Percentiles rank a stretch among this genome's conserved stretches.
Conservation (phyloP, 2,113 vertebrate genomes). For the Micromys minutus region DNA sequence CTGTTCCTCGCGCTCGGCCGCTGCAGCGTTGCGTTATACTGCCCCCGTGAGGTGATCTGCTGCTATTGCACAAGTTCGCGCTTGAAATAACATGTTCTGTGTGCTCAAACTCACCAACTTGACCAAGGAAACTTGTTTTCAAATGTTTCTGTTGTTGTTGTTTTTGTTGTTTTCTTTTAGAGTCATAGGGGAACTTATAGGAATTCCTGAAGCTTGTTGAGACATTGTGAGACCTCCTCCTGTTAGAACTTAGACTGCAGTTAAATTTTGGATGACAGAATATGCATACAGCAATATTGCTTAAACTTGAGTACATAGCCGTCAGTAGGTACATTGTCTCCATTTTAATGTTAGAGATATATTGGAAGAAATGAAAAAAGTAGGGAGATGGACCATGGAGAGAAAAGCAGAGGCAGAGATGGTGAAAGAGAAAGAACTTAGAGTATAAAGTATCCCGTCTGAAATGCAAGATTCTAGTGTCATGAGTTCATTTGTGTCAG, state of each 20-base stretch:
- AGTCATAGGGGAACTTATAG: neutral
- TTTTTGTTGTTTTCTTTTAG: neutral
- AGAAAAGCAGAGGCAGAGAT: neutral
- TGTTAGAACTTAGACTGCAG: neutral
- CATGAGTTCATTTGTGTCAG: neutral
- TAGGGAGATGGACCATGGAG: neutral
- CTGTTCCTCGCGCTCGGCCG: rapidly evolving
- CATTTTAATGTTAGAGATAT: neutral
- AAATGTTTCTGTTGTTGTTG: neutral
- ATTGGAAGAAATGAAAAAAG: neutral
- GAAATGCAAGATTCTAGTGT: neutral
- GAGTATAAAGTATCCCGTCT: neutral
- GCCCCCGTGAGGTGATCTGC: constrained; percentile 47
- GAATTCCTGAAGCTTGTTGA: neutral
- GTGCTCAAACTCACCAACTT: neutral
- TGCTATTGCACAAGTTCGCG: neutral
- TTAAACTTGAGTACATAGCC: neutral
- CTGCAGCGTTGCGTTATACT: neutral
- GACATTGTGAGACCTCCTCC: neutral
- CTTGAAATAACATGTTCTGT: neutral
- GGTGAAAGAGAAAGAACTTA: neutral
- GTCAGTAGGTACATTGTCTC: neutral
- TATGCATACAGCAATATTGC: neutral
- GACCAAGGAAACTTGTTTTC: neutral
- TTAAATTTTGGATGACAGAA: neutral